A percentile compares a stretch with the other conserved stretches of the same genome.
Evolutionary conservation across 2,797 vertebrate species (phyloP).

Genomic region (Epinephelus awoara): DNA sequence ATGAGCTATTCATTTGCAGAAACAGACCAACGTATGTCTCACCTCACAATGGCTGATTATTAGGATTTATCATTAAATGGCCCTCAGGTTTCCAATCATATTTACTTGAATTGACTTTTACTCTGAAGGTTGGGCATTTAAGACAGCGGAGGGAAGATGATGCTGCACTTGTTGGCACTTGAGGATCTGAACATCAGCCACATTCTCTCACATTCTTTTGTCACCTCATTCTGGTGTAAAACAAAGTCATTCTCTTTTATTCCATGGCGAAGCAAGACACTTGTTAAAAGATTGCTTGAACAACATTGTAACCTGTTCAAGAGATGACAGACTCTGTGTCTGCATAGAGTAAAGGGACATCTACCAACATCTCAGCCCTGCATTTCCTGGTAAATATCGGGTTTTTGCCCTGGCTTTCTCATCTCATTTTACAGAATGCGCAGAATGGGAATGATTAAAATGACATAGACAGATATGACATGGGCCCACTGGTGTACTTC

Average conservation of each 20-base stretch:
- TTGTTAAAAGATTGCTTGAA: constrained; percentile 74
- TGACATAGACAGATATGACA: constrained; percentile 90
- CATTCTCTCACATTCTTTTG: constrained; percentile 75
- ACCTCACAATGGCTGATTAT: constrained; percentile 57
- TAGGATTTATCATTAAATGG: constrained; percentile 48
- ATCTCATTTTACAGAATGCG: constrained; percentile 54
- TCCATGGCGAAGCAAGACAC: constrained; percentile 79
- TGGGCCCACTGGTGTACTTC: constrained; percentile 90
- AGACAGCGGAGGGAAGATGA: constrained; percentile 63
- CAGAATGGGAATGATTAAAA: constrained; percentile 84
- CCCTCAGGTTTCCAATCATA: constrained; percentile 50
- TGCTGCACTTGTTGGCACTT: constrained; percentile 82
- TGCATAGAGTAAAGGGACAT: constrained; percentile 86
- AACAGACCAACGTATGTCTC: constrained; percentile 52
- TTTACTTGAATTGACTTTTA: constrained; percentile 48
- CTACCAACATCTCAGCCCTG: constrained; percentile 69
- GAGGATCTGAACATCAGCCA: constrained; percentile 77
- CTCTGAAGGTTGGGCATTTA: constrained; percentile 52
- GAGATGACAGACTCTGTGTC: constrained; percentile 80
- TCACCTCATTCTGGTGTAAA: constrained; percentile 66
- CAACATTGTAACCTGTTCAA: constrained; percentile 73
- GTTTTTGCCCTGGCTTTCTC: constrained; percentile 63
- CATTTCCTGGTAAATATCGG: constrained; percentile 57
- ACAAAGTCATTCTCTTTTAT: constrained; percentile 57
- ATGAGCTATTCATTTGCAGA: constrained; percentile 74